These are phyloP conservation scores for Stramonita haemastoma DNA, from an alignment of 2,888 invertebrate species.

Conservation along the genomic window DNA sequence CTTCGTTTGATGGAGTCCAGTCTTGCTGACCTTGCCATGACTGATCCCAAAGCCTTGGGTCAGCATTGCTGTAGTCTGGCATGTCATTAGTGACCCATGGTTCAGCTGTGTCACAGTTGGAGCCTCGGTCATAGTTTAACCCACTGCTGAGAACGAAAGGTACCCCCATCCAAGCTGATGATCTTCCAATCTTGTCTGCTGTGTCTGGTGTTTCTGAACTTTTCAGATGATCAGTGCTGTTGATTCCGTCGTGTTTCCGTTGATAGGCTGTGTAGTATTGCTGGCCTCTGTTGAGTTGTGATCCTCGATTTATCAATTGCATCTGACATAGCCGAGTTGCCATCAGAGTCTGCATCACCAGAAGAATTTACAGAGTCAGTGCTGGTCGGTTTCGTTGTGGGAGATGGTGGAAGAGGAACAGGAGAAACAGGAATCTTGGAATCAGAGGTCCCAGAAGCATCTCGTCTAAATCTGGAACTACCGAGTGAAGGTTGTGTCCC, in stretches of 20 bases:
- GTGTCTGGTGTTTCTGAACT: neutral
- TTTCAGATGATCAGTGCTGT: neutral
- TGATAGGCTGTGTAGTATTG: neutral
- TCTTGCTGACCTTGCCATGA: neutral
- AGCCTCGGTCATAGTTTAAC: neutral
- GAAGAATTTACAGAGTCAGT: neutral
- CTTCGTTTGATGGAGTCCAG: neutral
- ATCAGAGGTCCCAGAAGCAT: neutral
- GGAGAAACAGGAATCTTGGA: neutral
- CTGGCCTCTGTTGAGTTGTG: neutral
- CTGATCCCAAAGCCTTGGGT: neutral
- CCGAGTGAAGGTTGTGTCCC: neutral
- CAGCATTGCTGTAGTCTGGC: neutral
- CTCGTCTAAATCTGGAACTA: conserved; percentile 11
- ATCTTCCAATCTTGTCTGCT: neutral
- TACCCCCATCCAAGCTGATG: neutral
- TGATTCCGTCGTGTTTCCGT: neutral
- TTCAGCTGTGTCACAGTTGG: neutral
- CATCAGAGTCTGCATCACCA: neutral
- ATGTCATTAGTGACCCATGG: neutral
- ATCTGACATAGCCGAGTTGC: neutral
- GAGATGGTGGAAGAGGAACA: conserved; percentile 31
- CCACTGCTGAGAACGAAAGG: neutral
- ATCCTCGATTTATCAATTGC: neutral
- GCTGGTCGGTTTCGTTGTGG: neutral